Evolutionary conservation across 2,797 vertebrate species (phyloP).

Genomic region (Clarias pachynema): DNA sequence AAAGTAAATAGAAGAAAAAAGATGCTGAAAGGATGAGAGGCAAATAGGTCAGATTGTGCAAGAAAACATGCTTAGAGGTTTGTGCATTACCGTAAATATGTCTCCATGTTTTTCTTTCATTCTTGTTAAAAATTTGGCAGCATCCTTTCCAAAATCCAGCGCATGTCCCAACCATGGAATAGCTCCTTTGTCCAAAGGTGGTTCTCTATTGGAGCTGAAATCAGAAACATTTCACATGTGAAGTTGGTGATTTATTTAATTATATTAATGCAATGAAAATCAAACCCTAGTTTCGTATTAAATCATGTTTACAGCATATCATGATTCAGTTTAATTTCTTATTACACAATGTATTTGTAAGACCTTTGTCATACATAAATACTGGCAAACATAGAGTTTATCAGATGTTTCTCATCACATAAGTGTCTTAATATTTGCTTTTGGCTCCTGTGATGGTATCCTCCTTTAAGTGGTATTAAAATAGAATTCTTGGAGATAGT

Average conservation of each 20-base stretch:
- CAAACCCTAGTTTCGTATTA: not conserved
- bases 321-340: not conserved
- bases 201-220: conserved; percentile 77
- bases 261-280: not conserved
- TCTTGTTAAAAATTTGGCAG: conserved; percentile 78
- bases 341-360: not conserved
- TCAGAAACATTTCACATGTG: not conserved
- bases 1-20: not conserved
- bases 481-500: not conserved
- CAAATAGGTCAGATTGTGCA: not conserved
- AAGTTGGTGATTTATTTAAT: not conserved
- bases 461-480: not conserved
- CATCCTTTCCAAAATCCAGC: conserved; percentile 85
- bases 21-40: not conserved
- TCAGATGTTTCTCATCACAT: not conserved
- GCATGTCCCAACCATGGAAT: conserved; percentile 89
- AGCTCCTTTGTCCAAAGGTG: conserved; percentile 82
- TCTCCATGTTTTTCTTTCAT: conserved; percentile 88
- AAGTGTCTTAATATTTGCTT: not conserved
- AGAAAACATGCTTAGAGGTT: not conserved
- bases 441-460: not conserved
- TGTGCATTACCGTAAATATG: conserved; percentile 81
- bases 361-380: not conserved
- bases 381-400: not conserved
- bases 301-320: not conserved